phyloP scores from a whole-genome alignment of 2,797 vertebrate species.

The Microchirus variegatus region DNA sequence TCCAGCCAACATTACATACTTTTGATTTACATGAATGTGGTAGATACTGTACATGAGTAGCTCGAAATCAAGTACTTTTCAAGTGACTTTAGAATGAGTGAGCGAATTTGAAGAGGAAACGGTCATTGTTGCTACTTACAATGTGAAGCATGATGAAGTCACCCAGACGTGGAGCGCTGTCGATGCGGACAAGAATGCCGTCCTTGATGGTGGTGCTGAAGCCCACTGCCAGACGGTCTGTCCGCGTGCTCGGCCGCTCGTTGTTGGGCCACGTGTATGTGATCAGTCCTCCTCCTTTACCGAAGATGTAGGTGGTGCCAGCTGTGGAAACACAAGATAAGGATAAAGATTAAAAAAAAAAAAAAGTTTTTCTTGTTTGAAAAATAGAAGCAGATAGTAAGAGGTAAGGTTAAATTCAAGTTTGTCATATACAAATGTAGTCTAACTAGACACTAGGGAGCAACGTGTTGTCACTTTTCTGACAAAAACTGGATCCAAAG shows the following conservation, averaged over 20 bases:
- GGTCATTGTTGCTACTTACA: conserved; percentile 82
- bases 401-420: conserved; percentile 6
- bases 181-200: conserved; percentile 94
- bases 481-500: conserved; percentile 31
- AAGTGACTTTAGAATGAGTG: too few relatives aligned
- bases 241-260: conserved; percentile 94
- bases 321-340: conserved; percentile 75
- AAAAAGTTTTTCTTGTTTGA: conserved; percentile 14
- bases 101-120: neutral
- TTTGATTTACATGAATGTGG: too few relatives aligned
- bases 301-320: conserved; percentile 96
- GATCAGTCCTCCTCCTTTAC: conserved; percentile 95
- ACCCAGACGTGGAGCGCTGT: conserved; percentile 93
- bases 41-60: too few relatives aligned
- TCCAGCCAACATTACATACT: too few relatives aligned
- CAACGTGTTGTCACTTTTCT: conserved; percentile 16
- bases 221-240: conserved; percentile 93
- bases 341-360: neutral
- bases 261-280: conserved; percentile 97
- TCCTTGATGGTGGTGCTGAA: conserved; percentile 98
- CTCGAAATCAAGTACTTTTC: too few relatives aligned
- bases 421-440: conserved; percentile 28
- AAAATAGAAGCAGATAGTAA: conserved; percentile 12
- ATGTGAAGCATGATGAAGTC: conserved; percentile 98
- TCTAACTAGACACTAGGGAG: conserved; percentile 50